Percentiles rank a stretch among this genome's conserved stretches.
These are phyloP conservation scores for Epinephelus malabaricus DNA, from an alignment of 2,797 vertebrate genomes.

Conservation along the genomic window DNA sequence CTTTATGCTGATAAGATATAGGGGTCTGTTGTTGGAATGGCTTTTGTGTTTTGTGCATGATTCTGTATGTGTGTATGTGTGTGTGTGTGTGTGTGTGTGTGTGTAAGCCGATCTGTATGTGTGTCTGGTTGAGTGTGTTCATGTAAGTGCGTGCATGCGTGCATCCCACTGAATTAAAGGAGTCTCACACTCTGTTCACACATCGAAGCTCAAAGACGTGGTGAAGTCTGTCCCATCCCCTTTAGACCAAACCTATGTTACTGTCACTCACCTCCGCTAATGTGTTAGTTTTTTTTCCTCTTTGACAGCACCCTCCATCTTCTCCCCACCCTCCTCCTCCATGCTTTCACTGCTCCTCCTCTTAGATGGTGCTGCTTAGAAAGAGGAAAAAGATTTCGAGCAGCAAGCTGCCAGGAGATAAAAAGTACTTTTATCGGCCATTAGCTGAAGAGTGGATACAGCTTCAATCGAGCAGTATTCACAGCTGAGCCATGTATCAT, in stretches of 20 bases:
- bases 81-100: no score
- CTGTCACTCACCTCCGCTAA: conserved; percentile 14
- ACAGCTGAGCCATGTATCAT: conserved; percentile 41
- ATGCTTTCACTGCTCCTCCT: conserved; percentile 29
- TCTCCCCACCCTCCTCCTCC: conserved; percentile 9
- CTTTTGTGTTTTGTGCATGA: no score
- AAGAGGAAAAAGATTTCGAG: conserved; percentile 37
- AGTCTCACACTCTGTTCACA: neutral
- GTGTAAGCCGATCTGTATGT: no score
- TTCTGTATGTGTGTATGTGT: no score
- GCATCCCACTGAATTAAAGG: neutral
- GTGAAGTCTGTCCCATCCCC: neutral
- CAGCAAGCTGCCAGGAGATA: conserved; percentile 49
- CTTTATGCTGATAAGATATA: no score
- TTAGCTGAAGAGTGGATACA: conserved; percentile 54
- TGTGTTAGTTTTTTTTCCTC: conserved; percentile 23
- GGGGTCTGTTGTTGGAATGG: no score
- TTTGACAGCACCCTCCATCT: conserved; percentile 18
- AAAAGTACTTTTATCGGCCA: conserved; percentile 68
- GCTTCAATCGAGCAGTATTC: conserved; percentile 58
- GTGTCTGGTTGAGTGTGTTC: no score
- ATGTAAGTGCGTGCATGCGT: no score
- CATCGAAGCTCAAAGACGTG: neutral
- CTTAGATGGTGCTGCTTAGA: conserved; percentile 27
- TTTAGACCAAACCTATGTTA: conserved; percentile 20